phyloP scores from a whole-genome alignment of 1,140 invertebrate genomes.

The Zaprionus vittiger region DNA sequence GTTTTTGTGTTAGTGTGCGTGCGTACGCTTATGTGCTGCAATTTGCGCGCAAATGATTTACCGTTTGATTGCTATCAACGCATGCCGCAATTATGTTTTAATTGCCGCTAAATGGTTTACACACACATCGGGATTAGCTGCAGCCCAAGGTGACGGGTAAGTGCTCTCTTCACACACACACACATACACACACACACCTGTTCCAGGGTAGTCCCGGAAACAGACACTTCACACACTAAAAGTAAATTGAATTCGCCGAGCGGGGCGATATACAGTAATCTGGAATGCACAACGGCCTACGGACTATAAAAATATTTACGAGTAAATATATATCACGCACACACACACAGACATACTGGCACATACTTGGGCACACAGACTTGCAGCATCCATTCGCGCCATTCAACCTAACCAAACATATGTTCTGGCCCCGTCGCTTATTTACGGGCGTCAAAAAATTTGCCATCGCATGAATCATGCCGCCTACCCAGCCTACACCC shows the following conservation, averaged over 20 bases:
- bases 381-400: slow-evolving; percentile 27
- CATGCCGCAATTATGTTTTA: slow-evolving; percentile 79
- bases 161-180: background rate
- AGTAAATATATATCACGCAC: slow-evolving; percentile 73
- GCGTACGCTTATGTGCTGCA: slow-evolving; percentile 39
- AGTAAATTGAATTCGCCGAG: slow-evolving; percentile 53
- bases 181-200: background rate
- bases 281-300: slow-evolving; percentile 33
- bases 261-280: slow-evolving; percentile 33
- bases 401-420: slow-evolving; percentile 64
- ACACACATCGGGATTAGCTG: slow-evolving; percentile 61
- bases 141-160: slow-evolving; percentile 39
- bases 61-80: slow-evolving; percentile 67
- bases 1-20: slow-evolving; percentile 11
- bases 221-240: slow-evolving; percentile 15
- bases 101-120: slow-evolving; percentile 76
- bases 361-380: background rate
- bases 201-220: background rate
- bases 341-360: background rate
- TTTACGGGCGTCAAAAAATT: slow-evolving; percentile 70
- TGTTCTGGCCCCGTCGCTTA: slow-evolving; percentile 46
- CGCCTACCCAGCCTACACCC: background rate
- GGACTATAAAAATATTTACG: slow-evolving; percentile 83
- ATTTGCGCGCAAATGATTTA: slow-evolving; percentile 71
- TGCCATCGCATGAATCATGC: slow-evolving; percentile 74